Evolutionary conservation across 2,113 vertebrate species (phyloP).

Genomic region (Nicator chloris): DNA sequence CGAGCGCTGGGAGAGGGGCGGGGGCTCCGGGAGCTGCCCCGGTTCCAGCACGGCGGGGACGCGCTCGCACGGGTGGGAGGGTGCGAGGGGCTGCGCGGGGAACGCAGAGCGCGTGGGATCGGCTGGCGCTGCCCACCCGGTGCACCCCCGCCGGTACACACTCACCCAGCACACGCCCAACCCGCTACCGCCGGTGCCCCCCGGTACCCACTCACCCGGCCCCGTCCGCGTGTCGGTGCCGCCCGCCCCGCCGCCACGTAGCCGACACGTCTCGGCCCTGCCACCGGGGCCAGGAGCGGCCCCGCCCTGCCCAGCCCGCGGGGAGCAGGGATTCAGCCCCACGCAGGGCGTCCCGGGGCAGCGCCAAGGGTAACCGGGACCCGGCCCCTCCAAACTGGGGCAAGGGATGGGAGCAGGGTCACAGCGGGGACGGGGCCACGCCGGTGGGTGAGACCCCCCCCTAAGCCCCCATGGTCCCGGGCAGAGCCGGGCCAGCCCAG

Average conservation of each 20-base stretch:
- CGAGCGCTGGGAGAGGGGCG: neutral
- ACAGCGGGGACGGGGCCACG: neutral
- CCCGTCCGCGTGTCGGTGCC: neutral
- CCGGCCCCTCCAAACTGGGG: too few relatives aligned
- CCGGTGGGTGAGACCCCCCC: neutral
- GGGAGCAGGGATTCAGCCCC: neutral
- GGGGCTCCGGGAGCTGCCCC: neutral
- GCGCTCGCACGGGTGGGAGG: neutral
- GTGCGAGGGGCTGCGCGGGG: neutral
- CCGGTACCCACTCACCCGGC: neutral
- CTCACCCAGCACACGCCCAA: too few relatives aligned
- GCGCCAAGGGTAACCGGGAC: neutral
- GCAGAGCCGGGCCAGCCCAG: neutral
- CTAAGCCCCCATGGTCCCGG: fast-evolving
- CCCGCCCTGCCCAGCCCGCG: neutral
- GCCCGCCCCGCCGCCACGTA: neutral
- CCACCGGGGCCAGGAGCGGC: neutral
- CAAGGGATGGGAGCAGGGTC: neutral
- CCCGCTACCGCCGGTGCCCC: neutral
- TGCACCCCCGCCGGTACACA: neutral
- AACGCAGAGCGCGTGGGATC: neutral
- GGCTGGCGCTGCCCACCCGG: neutral
- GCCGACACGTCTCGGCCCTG: neutral
- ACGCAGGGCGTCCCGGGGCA: neutral
- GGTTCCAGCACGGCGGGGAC: neutral